These are phyloP conservation scores for Panthera tigris DNA, from an alignment of 2,113 vertebrate species.

Conservation along the genomic window DNA sequence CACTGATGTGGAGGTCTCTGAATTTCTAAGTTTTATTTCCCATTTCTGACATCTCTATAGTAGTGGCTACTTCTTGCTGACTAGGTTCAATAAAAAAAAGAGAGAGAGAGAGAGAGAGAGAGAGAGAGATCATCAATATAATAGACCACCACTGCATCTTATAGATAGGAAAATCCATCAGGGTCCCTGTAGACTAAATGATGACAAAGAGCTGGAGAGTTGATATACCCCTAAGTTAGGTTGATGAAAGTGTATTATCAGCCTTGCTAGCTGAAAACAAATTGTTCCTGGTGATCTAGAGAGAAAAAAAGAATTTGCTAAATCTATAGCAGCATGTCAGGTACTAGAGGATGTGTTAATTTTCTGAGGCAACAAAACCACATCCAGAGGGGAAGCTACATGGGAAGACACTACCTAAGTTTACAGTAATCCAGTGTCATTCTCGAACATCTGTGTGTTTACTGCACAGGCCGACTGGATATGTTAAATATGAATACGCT, in stretches of 20 bases:
- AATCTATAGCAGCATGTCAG: background rate
- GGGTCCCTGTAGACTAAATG: background rate
- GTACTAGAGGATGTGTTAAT: background rate
- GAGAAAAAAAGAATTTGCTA: background rate
- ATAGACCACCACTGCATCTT: background rate
- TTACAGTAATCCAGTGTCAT: background rate
- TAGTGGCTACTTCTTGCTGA: background rate
- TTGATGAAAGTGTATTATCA: background rate
- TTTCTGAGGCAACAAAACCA: background rate
- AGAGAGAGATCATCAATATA: background rate
- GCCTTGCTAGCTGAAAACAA: background rate
- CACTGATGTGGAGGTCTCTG: background rate
- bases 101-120: too few relatives aligned
- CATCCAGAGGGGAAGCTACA: background rate
- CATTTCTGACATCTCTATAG: background rate
- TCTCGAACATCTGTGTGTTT: background rate
- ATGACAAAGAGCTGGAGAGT: background rate
- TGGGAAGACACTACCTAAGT: background rate
- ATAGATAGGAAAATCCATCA: background rate
- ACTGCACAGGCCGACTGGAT: too few relatives aligned
- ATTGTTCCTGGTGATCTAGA: background rate
- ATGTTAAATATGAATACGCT: background rate
- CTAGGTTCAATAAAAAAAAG: background rate
- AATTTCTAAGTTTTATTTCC: background rate
- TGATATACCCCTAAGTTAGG: too few relatives aligned